Percentiles rank a stretch among this genome's conserved stretches.
Evolutionary conservation across 2,888 invertebrate genomes (phyloP).

Genomic region (Drosophila emarginata): DNA sequence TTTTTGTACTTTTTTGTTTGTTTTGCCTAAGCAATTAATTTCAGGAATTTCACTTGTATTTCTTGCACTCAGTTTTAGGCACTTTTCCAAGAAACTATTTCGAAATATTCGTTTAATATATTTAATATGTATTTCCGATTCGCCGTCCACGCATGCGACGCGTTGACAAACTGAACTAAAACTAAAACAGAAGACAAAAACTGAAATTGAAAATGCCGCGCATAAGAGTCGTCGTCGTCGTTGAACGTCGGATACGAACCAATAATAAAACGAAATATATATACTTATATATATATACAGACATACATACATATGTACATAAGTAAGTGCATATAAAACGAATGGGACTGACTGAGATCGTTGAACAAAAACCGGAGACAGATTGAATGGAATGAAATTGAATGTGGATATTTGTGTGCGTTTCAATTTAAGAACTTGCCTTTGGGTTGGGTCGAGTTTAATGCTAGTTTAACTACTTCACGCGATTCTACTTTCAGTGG

Average conservation of each 20-base stretch:
- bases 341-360: constrained; percentile 55
- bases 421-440: constrained; percentile 28
- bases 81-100: constrained; percentile 27
- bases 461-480: constrained; percentile 8
- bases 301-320: neutral
- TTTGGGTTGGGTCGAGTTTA: constrained; percentile 11
- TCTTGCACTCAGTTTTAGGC: neutral
- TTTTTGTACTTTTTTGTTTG: constrained; percentile 14
- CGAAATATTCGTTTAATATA: constrained; percentile 11
- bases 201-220: constrained; percentile 56
- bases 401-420: constrained; percentile 40
- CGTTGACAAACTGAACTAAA: constrained; percentile 72
- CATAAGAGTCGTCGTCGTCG: constrained; percentile 28
- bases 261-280: neutral
- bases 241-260: constrained; percentile 5
- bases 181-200: constrained; percentile 39
- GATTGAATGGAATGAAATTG: constrained; percentile 41
- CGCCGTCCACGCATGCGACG: constrained; percentile 66
- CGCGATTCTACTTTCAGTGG: neutral
- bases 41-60: neutral
- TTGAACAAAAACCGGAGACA: constrained; percentile 46
- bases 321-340: constrained; percentile 9
- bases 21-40: neutral
- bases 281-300: neutral
- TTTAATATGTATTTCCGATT: constrained; percentile 21